Base-by-base conservation (phyloP, 1,140 invertebrate genomes). In the Microplitis demolitor region DNA sequence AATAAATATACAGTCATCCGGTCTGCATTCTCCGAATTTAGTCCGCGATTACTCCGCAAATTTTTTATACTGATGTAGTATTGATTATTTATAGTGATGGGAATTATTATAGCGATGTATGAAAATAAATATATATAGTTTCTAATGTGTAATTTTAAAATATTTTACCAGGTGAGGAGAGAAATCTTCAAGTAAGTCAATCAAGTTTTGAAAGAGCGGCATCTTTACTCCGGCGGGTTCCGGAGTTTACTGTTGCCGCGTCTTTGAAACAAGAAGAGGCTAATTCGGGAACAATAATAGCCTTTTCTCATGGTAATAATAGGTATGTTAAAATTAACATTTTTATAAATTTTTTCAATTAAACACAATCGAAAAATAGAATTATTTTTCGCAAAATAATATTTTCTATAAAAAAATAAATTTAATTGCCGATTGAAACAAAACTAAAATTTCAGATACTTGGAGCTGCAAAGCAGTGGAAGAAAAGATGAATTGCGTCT, bases 391-490 rank as follows among this genome's bases (percentile, higher is more conserved):
- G 11, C 4, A 3, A 45, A 9, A 45, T 9, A 45, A 45, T 45
- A 24, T 45, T 9, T 9, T 5, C 6, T 9, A 45, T 45, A 45
- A 45, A 45, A 45, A 45, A 11, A 37, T 66, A n/a, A 34, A 14
- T 13, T 13, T 33, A 62, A 51, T 51, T 60, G 60, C 8, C 5
- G 24, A 56, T 9, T 45, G 6, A 4, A 14, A 39, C 1, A 66
- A 33, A 6, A 14, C 34, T 34, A 13, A 13, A 63, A 72, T 71
- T 83, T 61, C 87, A 95, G 94, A 88, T 96, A 95, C 88, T 89
- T 96, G 88, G 95, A 97, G 89, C 88, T 96, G 81, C 94, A 97
- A 88, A 96, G 94, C 80, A 96, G 94, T 86, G 95, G 95, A 69
- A 90, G 94, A 24, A 92, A 92, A 79, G 92, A 96, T 86, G 95